phyloP scores from a whole-genome alignment of 2,113 vertebrate genomes.

The Phrynocephalus versicolor region DNA sequence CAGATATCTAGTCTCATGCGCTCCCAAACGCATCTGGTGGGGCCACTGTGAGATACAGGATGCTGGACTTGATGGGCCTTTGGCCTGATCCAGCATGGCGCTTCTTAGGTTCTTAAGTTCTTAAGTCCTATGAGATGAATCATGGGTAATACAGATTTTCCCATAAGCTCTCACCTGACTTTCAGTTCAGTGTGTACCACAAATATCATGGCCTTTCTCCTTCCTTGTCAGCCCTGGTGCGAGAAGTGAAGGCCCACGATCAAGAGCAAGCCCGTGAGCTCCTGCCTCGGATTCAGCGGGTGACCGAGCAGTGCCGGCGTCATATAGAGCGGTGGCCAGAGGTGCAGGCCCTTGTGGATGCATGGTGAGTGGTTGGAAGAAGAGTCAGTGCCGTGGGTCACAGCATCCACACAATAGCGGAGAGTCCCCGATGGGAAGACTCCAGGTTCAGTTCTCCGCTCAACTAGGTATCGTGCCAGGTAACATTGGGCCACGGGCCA shows the following conservation, averaged over 20 bases:
- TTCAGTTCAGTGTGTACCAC: neutral
- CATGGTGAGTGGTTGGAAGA: conserved; percentile 74
- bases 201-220: neutral
- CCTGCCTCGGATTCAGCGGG: conserved; percentile 67
- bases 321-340: conserved; percentile 64
- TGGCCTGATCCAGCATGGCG: no score
- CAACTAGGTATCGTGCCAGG: neutral
- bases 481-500: neutral
- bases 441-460: neutral
- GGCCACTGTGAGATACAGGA: no score
- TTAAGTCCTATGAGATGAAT: no score
- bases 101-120: no score
- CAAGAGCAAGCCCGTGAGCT: conserved; percentile 66
- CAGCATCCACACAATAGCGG: neutral
- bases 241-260: conserved; percentile 67
- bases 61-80: no score
- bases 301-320: conserved; percentile 65
- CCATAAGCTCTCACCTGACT: neutral
- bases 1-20: no score
- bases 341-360: conserved; percentile 69
- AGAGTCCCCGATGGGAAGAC: neutral
- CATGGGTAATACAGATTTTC: no score
- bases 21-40: no score
- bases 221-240: conserved; percentile 67
- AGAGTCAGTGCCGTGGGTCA: neutral